Percentiles rank a stretch among this genome's conserved stretches.
These are phyloP conservation scores for Ecliptopera silaceata DNA, from an alignment of 2,888 invertebrate species.

Conservation along the genomic window DNA sequence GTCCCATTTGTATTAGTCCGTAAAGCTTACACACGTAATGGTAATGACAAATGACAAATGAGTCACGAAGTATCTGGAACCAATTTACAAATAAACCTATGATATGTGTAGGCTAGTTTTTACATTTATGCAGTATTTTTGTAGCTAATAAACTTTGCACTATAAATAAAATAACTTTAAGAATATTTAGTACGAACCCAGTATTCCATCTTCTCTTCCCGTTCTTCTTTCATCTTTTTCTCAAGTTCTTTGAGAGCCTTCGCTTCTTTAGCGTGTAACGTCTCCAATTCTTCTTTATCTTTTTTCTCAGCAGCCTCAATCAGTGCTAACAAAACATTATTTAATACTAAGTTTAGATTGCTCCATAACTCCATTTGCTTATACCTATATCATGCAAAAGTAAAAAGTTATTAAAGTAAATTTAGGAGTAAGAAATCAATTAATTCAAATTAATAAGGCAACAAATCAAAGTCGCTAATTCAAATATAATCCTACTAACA, in stretches of 20 bases:
- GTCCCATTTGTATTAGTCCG: conserved; percentile 1
- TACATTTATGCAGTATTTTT: too few species aligned
- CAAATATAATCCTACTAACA: too few species aligned
- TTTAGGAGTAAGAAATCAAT: too few species aligned
- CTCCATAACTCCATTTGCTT: too few species aligned
- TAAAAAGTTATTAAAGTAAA: too few species aligned
- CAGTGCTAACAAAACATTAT: conserved; percentile 43
- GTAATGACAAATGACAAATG: background rate
- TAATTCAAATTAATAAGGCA: too few species aligned
- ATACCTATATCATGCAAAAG: background rate
- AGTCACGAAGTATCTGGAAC: background rate
- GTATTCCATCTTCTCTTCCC: conserved; percentile 77
- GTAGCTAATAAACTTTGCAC: background rate
- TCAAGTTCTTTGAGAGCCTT: conserved; percentile 68
- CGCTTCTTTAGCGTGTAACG: conserved; percentile 57
- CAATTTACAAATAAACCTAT: too few species aligned
- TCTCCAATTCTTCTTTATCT: conserved; percentile 59
- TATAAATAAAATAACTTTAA: background rate
- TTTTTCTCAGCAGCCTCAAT: conserved; percentile 68
- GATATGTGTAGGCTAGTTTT: too few species aligned
- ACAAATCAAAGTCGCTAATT: background rate
- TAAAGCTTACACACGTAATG: background rate
- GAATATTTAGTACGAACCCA: conserved; percentile 53
- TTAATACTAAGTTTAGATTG: too few species aligned
- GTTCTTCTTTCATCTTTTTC: conserved; percentile 64